A percentile compares a stretch with the other conserved stretches of the same genome.
Evolutionary conservation across 2,888 invertebrate genomes (phyloP).

Genomic region (Neocrepidodera transversa): DNA sequence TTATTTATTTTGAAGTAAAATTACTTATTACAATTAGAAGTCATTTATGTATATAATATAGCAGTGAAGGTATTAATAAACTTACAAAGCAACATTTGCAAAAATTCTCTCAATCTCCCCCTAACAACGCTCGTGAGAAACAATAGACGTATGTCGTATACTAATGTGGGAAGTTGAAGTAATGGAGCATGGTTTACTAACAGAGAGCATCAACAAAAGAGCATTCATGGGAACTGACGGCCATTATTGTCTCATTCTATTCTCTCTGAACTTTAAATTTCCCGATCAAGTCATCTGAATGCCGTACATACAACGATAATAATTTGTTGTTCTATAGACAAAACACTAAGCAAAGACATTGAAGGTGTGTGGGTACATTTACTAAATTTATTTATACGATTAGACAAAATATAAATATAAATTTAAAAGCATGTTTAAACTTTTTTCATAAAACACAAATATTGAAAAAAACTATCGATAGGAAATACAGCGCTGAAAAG

Average conservation of each 20-base stretch:
- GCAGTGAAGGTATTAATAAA: too few relatives aligned
- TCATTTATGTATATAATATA: too few relatives aligned
- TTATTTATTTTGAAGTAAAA: too few relatives aligned
- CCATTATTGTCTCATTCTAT: slow-evolving; percentile 26
- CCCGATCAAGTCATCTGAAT: slow-evolving; percentile 14
- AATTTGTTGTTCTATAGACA: neutral
- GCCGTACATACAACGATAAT: neutral
- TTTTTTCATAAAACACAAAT: too few relatives aligned
- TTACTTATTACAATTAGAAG: too few relatives aligned
- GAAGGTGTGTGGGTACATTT: neutral
- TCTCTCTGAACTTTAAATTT: slow-evolving; percentile 14
- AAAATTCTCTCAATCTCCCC: slow-evolving; percentile 9
- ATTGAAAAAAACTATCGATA: too few relatives aligned
- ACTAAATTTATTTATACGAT: too few relatives aligned
- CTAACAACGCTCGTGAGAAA: neutral
- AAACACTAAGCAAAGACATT: neutral
- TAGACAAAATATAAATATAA: too few relatives aligned
- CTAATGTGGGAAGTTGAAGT: slow-evolving; percentile 20
- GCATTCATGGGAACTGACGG: slow-evolving; percentile 37
- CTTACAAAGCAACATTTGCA: slow-evolving; percentile 12
- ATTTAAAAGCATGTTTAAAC: too few relatives aligned
- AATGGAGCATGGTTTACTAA: slow-evolving; percentile 25
- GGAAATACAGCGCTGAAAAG: too few relatives aligned
- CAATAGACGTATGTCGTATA: neutral
- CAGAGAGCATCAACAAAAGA: slow-evolving; percentile 20